Evolutionary conservation across 2,797 vertebrate species (phyloP).

Genomic region (Epinephelus malabaricus): DNA sequence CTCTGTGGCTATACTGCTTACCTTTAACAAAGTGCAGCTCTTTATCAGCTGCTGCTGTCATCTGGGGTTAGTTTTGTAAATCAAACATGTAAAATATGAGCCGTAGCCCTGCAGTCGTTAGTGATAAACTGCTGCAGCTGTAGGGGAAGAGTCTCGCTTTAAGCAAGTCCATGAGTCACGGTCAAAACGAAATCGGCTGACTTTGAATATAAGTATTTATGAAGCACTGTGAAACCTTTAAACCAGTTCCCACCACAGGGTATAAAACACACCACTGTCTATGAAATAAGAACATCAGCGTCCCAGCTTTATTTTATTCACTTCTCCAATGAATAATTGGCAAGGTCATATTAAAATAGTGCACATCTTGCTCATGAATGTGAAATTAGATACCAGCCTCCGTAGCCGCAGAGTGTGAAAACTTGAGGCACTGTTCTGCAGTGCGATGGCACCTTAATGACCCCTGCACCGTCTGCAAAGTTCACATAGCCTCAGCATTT

Average conservation of each 20-base stretch:
- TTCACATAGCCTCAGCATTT: constrained; percentile 25
- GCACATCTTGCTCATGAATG: constrained; percentile 48
- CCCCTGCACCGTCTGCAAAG: not conserved
- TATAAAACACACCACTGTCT: constrained; percentile 61
- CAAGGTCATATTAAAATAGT: constrained; percentile 50
- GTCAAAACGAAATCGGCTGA: constrained; percentile 59
- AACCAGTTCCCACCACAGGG: constrained; percentile 59
- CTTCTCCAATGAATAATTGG: constrained; percentile 46
- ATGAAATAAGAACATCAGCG: constrained; percentile 68
- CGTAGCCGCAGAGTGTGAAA: constrained; percentile 22
- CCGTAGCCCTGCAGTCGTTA: constrained; percentile 36
- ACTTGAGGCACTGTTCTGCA: constrained; percentile 15
- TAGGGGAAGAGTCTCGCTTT: constrained; percentile 48
- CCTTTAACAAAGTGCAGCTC: constrained; percentile 25
- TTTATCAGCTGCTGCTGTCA: constrained; percentile 44
- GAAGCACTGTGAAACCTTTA: constrained; percentile 67
- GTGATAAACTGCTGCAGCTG: constrained; percentile 64
- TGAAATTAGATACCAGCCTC: constrained; percentile 38
- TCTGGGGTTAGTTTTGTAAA: constrained; percentile 50
- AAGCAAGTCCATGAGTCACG: constrained; percentile 71
- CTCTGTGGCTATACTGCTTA: constrained; percentile 23
- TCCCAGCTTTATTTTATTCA: constrained; percentile 50
- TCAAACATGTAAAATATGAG: constrained; percentile 66
- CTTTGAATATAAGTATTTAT: constrained; percentile 78
- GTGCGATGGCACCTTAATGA: constrained; percentile 19